These are phyloP conservation scores for Dascillus cervinus DNA, from an alignment of 2,888 invertebrate genomes.

Conservation along the genomic window DNA sequence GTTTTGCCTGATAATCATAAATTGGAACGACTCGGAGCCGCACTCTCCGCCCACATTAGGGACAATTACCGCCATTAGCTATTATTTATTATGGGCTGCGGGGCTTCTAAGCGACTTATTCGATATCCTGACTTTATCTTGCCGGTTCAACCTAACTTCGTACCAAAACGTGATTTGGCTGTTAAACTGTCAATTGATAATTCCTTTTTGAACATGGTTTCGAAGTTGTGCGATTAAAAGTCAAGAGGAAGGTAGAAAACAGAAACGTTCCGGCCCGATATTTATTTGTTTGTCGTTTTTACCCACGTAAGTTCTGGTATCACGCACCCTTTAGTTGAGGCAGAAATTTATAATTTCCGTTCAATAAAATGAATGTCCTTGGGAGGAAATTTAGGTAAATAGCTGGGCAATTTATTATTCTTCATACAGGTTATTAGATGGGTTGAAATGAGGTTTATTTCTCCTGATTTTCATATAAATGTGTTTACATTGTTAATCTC, in stretches of 20 bases:
- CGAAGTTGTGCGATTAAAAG: no score
- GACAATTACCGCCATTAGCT: slow-evolving; percentile 23
- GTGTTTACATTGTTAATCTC: no score
- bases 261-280: no score
- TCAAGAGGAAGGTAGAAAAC: no score
- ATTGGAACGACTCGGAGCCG: slow-evolving; percentile 1
- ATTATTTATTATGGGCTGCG: slow-evolving; percentile 21
- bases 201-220: no score
- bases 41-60: slow-evolving; percentile 15
- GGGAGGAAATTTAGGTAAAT: slow-evolving; percentile 29
- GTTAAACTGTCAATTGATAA: no score
- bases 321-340: no score
- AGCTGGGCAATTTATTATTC: slow-evolving; percentile 29
- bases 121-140: slow-evolving; percentile 18
- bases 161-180: slow-evolving; percentile 11
- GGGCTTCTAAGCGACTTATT: slow-evolving; percentile 16
- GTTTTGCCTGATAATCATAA: no score
- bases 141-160: slow-evolving; percentile 13
- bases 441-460: slow-evolving; percentile 7
- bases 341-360: slow-evolving; percentile 32
- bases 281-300: no score
- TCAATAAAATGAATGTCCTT: slow-evolving; percentile 26
- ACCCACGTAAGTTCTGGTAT: no score
- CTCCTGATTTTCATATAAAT: no score
- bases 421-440: slow-evolving; percentile 9